These are phyloP conservation scores for Micropterix aruncella DNA, from an alignment of 2,888 invertebrate species.

Conservation along the genomic window DNA sequence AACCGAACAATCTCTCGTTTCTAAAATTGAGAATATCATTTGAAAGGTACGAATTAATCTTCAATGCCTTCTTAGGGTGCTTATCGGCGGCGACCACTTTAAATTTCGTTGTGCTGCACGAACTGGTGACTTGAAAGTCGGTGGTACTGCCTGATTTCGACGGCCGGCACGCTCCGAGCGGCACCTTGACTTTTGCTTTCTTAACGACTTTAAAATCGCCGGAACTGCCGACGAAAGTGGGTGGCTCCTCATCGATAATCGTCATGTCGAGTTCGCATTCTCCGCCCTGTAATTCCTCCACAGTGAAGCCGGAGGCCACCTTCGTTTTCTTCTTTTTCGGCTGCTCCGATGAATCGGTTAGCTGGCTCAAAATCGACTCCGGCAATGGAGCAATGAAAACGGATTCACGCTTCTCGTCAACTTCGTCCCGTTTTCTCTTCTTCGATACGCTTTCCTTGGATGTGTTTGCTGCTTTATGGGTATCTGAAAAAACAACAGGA, in stretches of 20 bases:
- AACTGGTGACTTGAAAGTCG: not conserved
- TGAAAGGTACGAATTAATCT: not conserved
- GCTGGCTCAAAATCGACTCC: too few species aligned
- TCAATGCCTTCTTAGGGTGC: not conserved
- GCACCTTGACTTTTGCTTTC: not conserved
- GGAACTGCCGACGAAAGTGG: not conserved
- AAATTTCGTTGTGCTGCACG: not conserved
- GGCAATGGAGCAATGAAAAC: too few species aligned
- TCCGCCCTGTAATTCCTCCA: too few species aligned
- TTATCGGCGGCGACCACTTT: not conserved
- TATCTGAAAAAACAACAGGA: too few species aligned
- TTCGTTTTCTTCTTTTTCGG: too few species aligned
- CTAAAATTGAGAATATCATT: not conserved
- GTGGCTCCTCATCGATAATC: not conserved
- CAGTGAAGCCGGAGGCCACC: too few species aligned
- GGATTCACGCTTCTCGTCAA: too few species aligned
- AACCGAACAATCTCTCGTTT: not conserved
- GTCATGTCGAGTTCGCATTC: not conserved
- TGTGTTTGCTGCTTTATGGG: too few species aligned
- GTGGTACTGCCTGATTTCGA: not conserved
- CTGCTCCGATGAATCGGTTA: too few species aligned
- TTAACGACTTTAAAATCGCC: not conserved
- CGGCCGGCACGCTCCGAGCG: not conserved
- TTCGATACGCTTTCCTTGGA: too few species aligned
- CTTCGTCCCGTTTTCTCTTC: too few species aligned